phyloP scores from a whole-genome alignment of 2,797 vertebrate genomes.

The Amniataba percoides region DNA sequence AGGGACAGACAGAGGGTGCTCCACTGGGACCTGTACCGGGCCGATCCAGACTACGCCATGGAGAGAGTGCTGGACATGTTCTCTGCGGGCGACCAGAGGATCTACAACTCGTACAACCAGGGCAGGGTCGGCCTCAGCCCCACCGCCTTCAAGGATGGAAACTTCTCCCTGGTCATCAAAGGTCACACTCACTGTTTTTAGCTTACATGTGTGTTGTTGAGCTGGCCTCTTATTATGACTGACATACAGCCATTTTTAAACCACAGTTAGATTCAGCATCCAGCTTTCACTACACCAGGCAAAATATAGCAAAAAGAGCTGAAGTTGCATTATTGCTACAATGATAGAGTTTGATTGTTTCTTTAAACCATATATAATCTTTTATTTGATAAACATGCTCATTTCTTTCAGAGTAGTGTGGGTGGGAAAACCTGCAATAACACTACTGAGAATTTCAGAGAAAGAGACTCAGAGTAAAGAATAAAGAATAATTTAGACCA shows the following conservation, averaged over 20 bases:
- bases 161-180: constrained; percentile 95
- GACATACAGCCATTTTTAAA: neutral
- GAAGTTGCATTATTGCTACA: neutral
- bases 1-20: constrained; percentile 93
- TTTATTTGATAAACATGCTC: neutral
- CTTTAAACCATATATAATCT: too few relatives aligned
- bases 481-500: too few relatives aligned
- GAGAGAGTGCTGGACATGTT: constrained; percentile 94
- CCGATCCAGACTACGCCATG: constrained; percentile 77
- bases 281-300: neutral
- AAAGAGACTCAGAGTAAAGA: too few relatives aligned
- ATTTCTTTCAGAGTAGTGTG: neutral
- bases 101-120: constrained; percentile 90
- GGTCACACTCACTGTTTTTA: constrained; percentile 76
- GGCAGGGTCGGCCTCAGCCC: constrained; percentile 86
- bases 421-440: neutral
- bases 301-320: neutral
- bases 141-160: constrained; percentile 91
- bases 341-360: too few relatives aligned
- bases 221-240: neutral
- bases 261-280: neutral
- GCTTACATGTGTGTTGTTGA: neutral
- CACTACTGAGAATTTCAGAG: too few relatives aligned
- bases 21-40: constrained; percentile 92
- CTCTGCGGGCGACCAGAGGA: constrained; percentile 90